Base-by-base conservation (phyloP, 2,113 vertebrate genomes). In the Corydoras sp. region DNA sequence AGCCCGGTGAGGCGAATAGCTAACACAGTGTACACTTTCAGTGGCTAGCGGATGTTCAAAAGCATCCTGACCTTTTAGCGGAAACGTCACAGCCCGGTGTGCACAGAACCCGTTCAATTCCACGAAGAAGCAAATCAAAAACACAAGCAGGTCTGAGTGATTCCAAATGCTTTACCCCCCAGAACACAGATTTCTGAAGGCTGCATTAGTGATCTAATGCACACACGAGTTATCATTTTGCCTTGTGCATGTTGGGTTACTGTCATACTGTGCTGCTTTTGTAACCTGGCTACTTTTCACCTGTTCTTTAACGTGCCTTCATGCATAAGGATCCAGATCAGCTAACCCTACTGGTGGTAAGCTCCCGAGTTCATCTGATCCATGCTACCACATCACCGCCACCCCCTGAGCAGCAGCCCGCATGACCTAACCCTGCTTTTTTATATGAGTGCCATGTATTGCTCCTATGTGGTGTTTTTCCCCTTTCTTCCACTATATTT, bases 261-360 rank as follows among this genome's bases (percentile, higher is more conserved):
- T 84, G 72, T 85, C 81, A 86, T 82, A 83, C 73, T 88, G 78
- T 86, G 80, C 72, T 74, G 82, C 85, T 92, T 89, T 92, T 90
- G 92, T 77, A 80, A 77, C 90, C 35, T 83, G 85, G 88, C 89
- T 88, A 90, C 72, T 88, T 90, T 91, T 92, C 91, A 91, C 92
- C 91, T 94, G 90, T 97, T 91, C 89, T 89, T 90, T 91, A 85
- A 84, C 88, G 90, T 89, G 92, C 94, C 90, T 84, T 88, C 92
- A 90, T 91, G 91, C 85, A 86, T 88, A 94, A 99, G 97, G 97
- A 98, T 99, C 96, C 92, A 97, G 96, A 93, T 99, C 97, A 89
- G 97, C 97, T 90, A 98, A 99, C 90, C 95, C 95, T 88, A 95
- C 94, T 90, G 94, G 94, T 92, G 97, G 97, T 98, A 99, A 98